Evolutionary conservation across 2,797 vertebrate genomes (phyloP), one percentile per base, ranked within the genome.

Genomic region (Chromobotia macracanthus): DNA sequence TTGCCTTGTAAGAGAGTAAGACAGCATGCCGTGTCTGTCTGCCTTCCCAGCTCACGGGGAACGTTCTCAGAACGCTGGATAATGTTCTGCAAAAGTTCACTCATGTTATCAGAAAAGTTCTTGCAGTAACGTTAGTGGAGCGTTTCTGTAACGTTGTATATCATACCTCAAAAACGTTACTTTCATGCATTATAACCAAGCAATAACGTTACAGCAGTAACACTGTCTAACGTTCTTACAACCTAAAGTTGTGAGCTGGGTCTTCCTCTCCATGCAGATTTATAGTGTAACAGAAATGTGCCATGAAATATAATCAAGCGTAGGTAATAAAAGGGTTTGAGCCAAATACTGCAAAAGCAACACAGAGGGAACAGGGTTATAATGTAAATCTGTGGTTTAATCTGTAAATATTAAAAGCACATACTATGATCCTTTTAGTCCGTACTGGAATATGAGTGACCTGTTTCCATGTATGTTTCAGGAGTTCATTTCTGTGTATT

Each of bases 401-500:
- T 58, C 64, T 67, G 35, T 46, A 35, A 56, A 67, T 44, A 55
- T 75, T 16, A 58, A 56, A 38, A 46, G 25, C 21, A 77, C 53
- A 64, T 67, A 8, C 21, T 56, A 6, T 58, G 16, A 67, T 68
- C 75, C 51, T 68, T 31, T 76, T 13, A 76, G 21, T 35, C 73
- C 48, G 25, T 35, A 25, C 64, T 68, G 64, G 7, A 35, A 68
- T 65, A 75, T 53, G 60, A 64, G 51, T 35, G 46, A 9, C 28
- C 18, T 51, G n/a, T 64, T 75, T 65, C 60, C 4, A 75, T 53
- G 28, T 13, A n/a, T 38, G 9, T 19, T 53, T 65, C 72, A 64
- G 46, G 13, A 38, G 10, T 16, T 64, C 0, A 53, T 75, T 75
- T 63, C 63, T 31, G 50, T 19, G 19, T 65, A 65, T 65, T 65